A percentile compares a stretch with the other conserved stretches of the same genome.
Conservation (phyloP, 2,797 vertebrate species). For the Semaprochilodus insignis region DNA sequence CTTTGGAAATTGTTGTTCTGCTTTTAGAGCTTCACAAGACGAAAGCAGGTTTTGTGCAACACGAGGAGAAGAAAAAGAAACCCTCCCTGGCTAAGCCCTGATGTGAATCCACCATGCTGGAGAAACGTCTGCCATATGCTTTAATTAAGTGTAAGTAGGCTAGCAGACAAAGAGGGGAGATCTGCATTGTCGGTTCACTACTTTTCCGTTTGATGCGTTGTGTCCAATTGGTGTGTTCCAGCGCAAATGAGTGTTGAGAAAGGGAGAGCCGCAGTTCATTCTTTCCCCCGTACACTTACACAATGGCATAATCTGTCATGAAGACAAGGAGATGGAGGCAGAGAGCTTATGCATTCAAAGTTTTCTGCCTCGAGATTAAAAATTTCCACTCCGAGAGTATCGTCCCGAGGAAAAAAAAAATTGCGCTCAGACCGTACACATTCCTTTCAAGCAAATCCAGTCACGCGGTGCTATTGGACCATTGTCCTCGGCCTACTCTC, state of each 20-base stretch:
- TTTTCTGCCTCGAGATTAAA: slow-evolving; percentile 47
- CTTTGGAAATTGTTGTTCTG: background rate
- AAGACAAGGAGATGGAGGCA: slow-evolving; percentile 38
- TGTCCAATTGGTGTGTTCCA: slow-evolving; percentile 86
- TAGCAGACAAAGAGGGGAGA: background rate
- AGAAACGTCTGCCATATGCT: slow-evolving; percentile 6
- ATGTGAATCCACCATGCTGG: slow-evolving; percentile 7
- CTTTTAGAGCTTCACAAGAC: background rate
- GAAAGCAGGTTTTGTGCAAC: background rate
- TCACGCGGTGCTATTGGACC: slow-evolving; percentile 27
- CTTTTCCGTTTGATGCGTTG: slow-evolving; percentile 43
- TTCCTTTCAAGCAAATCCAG: slow-evolving; percentile 49
- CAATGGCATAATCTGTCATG: slow-evolving; percentile 44
- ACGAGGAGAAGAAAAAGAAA: background rate
- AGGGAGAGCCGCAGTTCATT: slow-evolving; percentile 50
- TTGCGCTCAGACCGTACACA: slow-evolving; percentile 20
- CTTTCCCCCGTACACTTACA: slow-evolving; percentile 16
- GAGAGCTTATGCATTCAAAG: slow-evolving; percentile 51
- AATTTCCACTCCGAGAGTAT: slow-evolving; percentile 42
- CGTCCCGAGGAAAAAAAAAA: background rate
- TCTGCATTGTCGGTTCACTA: slow-evolving; percentile 28
- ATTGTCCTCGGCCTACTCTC: slow-evolving; percentile 33
- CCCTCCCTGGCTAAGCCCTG: slow-evolving; percentile 6
- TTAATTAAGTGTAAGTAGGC: slow-evolving; percentile 33
- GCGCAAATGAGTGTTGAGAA: slow-evolving; percentile 83